Conservation (phyloP, 2,113 vertebrate genomes). For the Catharus bicknelli region DNA sequence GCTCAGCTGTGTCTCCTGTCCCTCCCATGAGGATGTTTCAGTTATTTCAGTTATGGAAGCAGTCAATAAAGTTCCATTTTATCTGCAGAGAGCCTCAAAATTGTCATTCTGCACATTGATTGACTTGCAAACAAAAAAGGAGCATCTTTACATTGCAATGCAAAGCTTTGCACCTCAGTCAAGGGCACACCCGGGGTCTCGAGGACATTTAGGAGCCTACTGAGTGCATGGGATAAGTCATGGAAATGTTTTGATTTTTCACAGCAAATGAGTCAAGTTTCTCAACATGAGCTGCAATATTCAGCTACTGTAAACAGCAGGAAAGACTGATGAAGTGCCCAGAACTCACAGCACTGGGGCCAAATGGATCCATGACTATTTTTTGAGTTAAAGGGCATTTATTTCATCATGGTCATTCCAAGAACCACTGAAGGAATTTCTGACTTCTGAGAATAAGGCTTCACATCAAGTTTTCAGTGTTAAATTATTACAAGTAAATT, state of each 20-base stretch:
- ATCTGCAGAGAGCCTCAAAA: neutral
- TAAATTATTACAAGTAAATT: neutral
- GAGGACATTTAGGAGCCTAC: neutral
- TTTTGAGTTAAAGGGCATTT: neutral
- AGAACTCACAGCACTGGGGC: neutral
- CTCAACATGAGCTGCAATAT: neutral
- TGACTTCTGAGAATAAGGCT: neutral
- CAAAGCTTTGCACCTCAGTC: neutral
- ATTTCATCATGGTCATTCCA: neutral
- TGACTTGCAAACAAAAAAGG: neutral
- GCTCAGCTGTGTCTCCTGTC: neutral
- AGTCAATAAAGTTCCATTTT: neutral
- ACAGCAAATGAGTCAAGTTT: neutral
- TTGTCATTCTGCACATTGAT: neutral
- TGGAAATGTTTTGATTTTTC: neutral
- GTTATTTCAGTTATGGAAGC: neutral
- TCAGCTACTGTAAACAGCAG: neutral
- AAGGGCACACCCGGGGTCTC: neutral
- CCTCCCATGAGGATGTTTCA: neutral
- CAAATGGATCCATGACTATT: rapidly evolving
- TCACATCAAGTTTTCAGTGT: neutral
- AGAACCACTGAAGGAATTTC: neutral
- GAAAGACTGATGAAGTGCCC: neutral
- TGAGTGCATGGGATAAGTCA: neutral
- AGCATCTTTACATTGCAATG: rapidly evolving